Evolutionary conservation across 35 echinoderm and acorn worm genomes (phyloP).

Genomic region (Holothuria glaberrima): DNA sequence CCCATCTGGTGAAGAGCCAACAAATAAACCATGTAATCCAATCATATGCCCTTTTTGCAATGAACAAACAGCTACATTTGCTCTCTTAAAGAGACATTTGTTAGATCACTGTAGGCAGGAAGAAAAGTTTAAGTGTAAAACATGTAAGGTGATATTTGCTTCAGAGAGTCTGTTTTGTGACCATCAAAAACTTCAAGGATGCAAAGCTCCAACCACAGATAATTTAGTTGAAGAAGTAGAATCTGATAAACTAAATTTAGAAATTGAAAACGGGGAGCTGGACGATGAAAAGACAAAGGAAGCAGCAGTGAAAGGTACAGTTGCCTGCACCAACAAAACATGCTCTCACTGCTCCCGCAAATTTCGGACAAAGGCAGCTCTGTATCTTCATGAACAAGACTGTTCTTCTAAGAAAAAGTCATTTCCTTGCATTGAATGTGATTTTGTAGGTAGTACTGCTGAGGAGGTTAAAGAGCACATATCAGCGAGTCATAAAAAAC

Average conservation of each 20-base stretch:
- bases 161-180: not conserved
- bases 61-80: not conserved
- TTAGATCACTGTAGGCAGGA: slow-evolving; percentile 43
- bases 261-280: not conserved
- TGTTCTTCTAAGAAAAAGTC: slow-evolving; percentile 59
- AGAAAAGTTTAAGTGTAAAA: not conserved
- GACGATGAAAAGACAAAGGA: not conserved
- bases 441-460: slow-evolving; percentile 50
- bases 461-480: slow-evolving; percentile 74
- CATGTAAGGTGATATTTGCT: not conserved
- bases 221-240: too few relatives aligned
- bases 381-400: slow-evolving; percentile 61
- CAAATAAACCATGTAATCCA: not conserved
- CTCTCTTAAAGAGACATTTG: slow-evolving; percentile 34
- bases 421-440: slow-evolving; percentile 80
- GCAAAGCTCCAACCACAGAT: too few relatives aligned
- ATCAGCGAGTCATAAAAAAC: slow-evolving; percentile 69
- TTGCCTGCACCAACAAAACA: slow-evolving; percentile 30
- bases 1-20: not conserved
- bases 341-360: slow-evolving; percentile 57
- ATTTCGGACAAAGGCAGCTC: slow-evolving; percentile 41
- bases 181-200: not conserved
- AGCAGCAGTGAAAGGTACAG: not conserved
- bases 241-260: too few relatives aligned
- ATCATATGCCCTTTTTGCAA: slow-evolving; percentile 10